Conservation (phyloP, 2,888 invertebrate species). For the Drosophila borborema region DNA sequence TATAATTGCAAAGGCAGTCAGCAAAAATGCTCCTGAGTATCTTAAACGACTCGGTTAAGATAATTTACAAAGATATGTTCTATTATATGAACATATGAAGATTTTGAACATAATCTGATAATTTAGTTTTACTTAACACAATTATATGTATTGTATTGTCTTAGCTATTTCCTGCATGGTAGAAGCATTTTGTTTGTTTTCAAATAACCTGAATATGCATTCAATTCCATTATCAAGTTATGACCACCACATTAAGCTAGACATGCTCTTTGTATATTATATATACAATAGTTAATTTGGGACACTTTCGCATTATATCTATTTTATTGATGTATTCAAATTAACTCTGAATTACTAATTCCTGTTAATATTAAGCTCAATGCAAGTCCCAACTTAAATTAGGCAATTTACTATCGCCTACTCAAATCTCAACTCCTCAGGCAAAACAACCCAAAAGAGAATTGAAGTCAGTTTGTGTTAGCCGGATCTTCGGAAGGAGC, state of each 20-base stretch:
- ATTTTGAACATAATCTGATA: too few relatives aligned
- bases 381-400: neutral
- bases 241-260: too few relatives aligned
- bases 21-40: neutral
- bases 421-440: neutral
- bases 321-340: neutral
- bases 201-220: too few relatives aligned
- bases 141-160: too few relatives aligned
- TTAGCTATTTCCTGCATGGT: too few relatives aligned
- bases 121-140: too few relatives aligned
- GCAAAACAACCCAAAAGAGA: conserved; percentile 12
- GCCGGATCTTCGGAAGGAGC: conserved; percentile 9
- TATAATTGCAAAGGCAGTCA: conserved; percentile 42
- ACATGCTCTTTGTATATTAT: too few relatives aligned
- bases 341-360: neutral
- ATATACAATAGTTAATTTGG: too few relatives aligned
- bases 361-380: neutral
- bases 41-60: neutral
- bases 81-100: too few relatives aligned
- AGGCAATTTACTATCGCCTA: neutral
- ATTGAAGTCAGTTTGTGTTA: conserved; percentile 5
- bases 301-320: too few relatives aligned
- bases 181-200: too few relatives aligned
- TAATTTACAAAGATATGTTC: neutral
- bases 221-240: too few relatives aligned